Evolutionary conservation across 2,113 vertebrate genomes (phyloP).

Genomic region (Daboia siamensis): DNA sequence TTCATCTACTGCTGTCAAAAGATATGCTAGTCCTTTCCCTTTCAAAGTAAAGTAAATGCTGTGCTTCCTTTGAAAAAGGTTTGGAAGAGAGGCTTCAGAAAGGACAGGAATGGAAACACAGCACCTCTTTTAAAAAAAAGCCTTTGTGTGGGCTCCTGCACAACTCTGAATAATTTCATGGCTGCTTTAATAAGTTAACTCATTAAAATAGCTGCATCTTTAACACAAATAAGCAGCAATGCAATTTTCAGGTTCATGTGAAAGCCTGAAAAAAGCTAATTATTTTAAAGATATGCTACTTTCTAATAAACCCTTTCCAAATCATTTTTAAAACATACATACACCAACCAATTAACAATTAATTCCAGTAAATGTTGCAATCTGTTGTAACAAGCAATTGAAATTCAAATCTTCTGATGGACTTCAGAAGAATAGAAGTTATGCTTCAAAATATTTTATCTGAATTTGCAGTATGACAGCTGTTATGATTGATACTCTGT

Average conservation of each 20-base stretch:
- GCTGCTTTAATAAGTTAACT: neutral
- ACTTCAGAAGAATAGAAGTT: slow-evolving; percentile 41
- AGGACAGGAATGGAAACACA: neutral
- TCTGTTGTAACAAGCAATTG: neutral
- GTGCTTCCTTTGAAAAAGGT: neutral
- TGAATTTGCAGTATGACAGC: slow-evolving; percentile 51
- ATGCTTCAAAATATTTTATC: slow-evolving; percentile 34
- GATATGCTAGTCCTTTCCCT: neutral
- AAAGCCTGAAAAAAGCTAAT: neutral
- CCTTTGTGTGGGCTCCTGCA: neutral
- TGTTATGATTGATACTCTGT: slow-evolving; percentile 56
- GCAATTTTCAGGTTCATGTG: neutral
- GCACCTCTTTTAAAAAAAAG: neutral
- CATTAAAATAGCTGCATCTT: neutral
- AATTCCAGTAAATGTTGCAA: neutral
- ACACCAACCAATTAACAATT: neutral
- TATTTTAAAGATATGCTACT: neutral
- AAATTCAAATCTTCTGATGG: slow-evolving; percentile 28
- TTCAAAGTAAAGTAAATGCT: neutral
- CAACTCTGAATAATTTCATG: neutral
- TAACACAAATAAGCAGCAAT: neutral
- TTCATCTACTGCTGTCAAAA: neutral
- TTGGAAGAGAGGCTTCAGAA: neutral
- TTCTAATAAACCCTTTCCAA: neutral
- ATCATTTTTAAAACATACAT: neutral